Evolutionary conservation across 2,113 vertebrate species (phyloP).

Genomic region (Lagopus leucura): DNA sequence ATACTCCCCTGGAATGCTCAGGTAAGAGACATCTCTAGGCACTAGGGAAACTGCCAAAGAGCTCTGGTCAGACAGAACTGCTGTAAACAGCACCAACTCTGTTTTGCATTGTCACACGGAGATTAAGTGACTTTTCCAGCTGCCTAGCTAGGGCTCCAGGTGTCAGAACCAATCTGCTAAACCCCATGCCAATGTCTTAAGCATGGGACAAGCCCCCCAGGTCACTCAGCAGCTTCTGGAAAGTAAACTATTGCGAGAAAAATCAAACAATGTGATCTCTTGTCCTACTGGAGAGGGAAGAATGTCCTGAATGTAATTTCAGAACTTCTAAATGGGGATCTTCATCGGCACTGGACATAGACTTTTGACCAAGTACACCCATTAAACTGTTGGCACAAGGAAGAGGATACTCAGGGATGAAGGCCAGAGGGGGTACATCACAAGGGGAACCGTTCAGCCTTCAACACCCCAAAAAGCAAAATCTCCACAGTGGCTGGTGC

Average conservation of each 20-base stretch:
- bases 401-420: background rate
- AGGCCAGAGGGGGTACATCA: background rate
- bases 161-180: background rate
- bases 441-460: background rate
- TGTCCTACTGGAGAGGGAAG: background rate
- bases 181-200: background rate
- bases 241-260: background rate
- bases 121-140: background rate
- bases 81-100: background rate
- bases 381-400: background rate
- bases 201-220: background rate
- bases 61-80: rapidly evolving
- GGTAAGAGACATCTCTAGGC: background rate
- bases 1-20: background rate
- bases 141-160: background rate
- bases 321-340: background rate
- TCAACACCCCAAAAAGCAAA: background rate
- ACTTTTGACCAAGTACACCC: background rate
- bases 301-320: background rate
- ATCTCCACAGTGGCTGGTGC: background rate
- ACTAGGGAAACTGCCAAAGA: background rate
- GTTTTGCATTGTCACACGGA: background rate
- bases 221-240: background rate
- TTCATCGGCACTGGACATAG: background rate
- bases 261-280: background rate